Percentiles rank a stretch among this genome's conserved stretches.
phyloP scores from a whole-genome alignment of 2,888 invertebrate species.

The Dexiosoma caninum region DNA sequence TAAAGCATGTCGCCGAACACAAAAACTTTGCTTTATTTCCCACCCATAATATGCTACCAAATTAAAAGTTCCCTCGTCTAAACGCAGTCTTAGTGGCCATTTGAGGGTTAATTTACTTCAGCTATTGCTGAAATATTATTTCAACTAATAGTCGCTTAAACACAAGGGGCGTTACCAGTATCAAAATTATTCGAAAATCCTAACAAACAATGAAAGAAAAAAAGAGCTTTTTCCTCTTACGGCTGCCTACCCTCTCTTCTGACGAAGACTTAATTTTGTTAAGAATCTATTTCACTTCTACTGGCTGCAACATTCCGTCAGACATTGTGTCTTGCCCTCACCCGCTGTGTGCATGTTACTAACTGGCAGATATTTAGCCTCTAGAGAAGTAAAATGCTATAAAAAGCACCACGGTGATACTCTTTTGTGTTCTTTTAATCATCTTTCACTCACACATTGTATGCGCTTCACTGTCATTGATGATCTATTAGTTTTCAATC shows the following conservation, averaged over 20 bases:
- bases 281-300: neutral
- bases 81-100: too few relatives aligned
- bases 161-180: conserved; percentile 65
- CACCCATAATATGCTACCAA: too few relatives aligned
- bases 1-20: too few relatives aligned
- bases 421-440: neutral
- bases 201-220: conserved; percentile 39
- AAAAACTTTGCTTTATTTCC: too few relatives aligned
- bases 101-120: neutral
- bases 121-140: conserved; percentile 60
- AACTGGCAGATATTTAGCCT: conserved; percentile 62
- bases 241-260: too few relatives aligned
- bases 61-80: too few relatives aligned
- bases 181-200: conserved; percentile 43
- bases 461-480: conserved; percentile 58
- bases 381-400: conserved; percentile 56
- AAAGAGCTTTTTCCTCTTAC: conserved; percentile 22
- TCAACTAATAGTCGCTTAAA: conserved; percentile 65
- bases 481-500: conserved; percentile 63
- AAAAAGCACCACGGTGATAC: conserved; percentile 15
- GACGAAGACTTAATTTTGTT: neutral
- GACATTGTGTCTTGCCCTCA: conserved; percentile 7
- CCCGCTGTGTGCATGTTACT: conserved; percentile 53
- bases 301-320: conserved; percentile 11
- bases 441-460: conserved; percentile 1